Evolutionary conservation across 2,113 vertebrate genomes (phyloP), one percentile per base, ranked within the genome.

Genomic region (Salvator merianae): DNA sequence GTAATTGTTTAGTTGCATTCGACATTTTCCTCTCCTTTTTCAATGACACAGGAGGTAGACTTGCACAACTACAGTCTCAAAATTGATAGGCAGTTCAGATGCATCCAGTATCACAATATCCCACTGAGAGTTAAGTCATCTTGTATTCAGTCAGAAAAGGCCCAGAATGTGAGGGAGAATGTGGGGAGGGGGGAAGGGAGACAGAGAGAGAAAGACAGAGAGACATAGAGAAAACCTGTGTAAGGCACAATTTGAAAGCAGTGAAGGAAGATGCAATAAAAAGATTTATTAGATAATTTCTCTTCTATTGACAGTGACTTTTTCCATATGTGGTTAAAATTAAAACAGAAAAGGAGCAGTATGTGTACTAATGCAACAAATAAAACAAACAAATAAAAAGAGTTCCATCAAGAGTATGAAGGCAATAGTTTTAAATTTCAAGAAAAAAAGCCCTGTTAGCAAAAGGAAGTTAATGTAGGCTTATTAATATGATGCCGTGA

Each of bases 301-400:
- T 88, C 12, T 72, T 84, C 53, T 86, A 40, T 80, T 87, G 84
- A 87, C 77, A 93, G 76, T 85, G 16, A 3, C 62, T 86, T 76
- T 53, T 53, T 53, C 50, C 10, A 77, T 69, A 78, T 86, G 72
- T 86, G 73, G 81, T 90, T 93, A 84, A 90, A 87, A 92, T 77
- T 68, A 50, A 85, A 79, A 92, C 74, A 89, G 87, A 79, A 91
- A n/a, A n/a, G n/a, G 84, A 89, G 86, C 12, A 0, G 0, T 47
- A 5, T 77, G 43, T 50, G 82, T 91, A 79, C 30, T 73, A 36
- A 69, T 73, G 55, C 14, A 59, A 59, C 18, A 59, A 59, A 20
- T 43, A 70, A 79, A 91, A 7, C 7, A 83, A 82, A 91, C 90
- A 91, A 88, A 93, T 92, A 91, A 86, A 92, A 93, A 94, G 95